phyloP scores from a whole-genome alignment of 1,140 invertebrate species.

The Drosophila lowei region DNA sequence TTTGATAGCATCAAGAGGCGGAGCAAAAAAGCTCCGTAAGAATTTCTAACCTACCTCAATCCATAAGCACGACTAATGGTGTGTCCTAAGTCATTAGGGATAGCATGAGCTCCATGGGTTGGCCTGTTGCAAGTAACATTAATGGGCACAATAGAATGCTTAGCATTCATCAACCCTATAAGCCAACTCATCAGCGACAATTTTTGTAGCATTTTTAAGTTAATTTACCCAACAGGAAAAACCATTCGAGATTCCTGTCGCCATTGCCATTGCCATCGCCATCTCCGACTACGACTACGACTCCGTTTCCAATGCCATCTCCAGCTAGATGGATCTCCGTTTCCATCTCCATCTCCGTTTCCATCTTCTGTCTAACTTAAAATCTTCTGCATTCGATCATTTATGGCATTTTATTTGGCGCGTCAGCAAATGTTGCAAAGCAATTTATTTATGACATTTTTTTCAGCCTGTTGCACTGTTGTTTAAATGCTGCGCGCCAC shows the following conservation, averaged over 20 bases:
- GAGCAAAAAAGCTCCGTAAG: slow-evolving; percentile 2
- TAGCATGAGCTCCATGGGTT: slow-evolving; percentile 14
- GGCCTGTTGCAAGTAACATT: slow-evolving; percentile 20
- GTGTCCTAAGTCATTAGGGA: slow-evolving; percentile 57
- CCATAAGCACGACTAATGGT: slow-evolving; percentile 35
- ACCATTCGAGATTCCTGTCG: slow-evolving; percentile 69
- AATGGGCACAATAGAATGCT: slow-evolving; percentile 61
- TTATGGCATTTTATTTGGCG: slow-evolving; percentile 83
- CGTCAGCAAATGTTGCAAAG: slow-evolving; percentile 82
- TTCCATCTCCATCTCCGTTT: slow-evolving; percentile 22
- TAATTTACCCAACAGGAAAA: slow-evolving; percentile 82
- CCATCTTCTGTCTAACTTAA: slow-evolving; percentile 56
- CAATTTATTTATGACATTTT: slow-evolving; percentile 83
- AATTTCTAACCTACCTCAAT: slow-evolving; percentile 27
- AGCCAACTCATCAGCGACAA: slow-evolving; percentile 77
- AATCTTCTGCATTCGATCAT: slow-evolving; percentile 77
- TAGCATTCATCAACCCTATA: slow-evolving; percentile 70
- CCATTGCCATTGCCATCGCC: slow-evolving; percentile 11
- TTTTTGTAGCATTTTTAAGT: slow-evolving; percentile 82
- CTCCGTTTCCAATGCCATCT: slow-evolving; percentile 7
- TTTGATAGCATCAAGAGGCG: slow-evolving; percentile 41
- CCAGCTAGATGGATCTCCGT: slow-evolving; percentile 6
- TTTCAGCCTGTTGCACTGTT: slow-evolving; percentile 49
- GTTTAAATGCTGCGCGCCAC: slow-evolving; percentile 50
- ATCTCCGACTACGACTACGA: slow-evolving; percentile 6